A percentile compares a stretch with the other conserved stretches of the same genome.
phyloP scores from a whole-genome alignment of 2,888 invertebrate genomes.

The Endotricha flammealis region DNA sequence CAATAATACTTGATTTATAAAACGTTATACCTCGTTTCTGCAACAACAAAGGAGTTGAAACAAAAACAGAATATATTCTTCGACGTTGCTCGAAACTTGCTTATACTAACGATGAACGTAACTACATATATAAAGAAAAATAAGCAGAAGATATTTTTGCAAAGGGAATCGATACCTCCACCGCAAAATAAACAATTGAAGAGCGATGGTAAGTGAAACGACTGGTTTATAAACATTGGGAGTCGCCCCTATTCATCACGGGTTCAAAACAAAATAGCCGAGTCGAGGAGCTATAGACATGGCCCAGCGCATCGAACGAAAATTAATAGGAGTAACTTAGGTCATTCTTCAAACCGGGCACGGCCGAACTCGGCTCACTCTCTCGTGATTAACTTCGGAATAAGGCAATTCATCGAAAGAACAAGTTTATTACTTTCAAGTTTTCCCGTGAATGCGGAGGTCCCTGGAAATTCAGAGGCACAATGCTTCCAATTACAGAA shows the following conservation, averaged over 20 bases:
- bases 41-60: too few relatives aligned
- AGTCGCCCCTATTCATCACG: constrained; percentile 41
- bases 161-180: constrained; percentile 25
- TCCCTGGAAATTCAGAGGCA: constrained; percentile 43
- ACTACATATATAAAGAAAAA: too few relatives aligned
- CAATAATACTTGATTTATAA: too few relatives aligned
- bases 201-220: constrained; percentile 26
- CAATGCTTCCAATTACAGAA: constrained; percentile 61
- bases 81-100: too few relatives aligned
- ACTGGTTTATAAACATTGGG: constrained; percentile 46
- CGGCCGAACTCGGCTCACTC: constrained; percentile 26
- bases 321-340: constrained; percentile 41
- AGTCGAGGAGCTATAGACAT: constrained; percentile 20
- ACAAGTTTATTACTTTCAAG: constrained; percentile 66
- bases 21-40: too few relatives aligned
- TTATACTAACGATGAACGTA: too few relatives aligned
- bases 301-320: constrained; percentile 30
- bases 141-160: constrained; percentile 26
- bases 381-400: constrained; percentile 58
- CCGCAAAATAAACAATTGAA: constrained; percentile 47
- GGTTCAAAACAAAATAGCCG: constrained; percentile 38
- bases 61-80: too few relatives aligned
- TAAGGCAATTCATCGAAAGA: constrained; percentile 60
- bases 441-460: constrained; percentile 46
- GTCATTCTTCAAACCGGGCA: constrained; percentile 38